These are phyloP conservation scores for Rhodinocichla rosea DNA, from an alignment of 2,113 vertebrate species.

Conservation along the genomic window DNA sequence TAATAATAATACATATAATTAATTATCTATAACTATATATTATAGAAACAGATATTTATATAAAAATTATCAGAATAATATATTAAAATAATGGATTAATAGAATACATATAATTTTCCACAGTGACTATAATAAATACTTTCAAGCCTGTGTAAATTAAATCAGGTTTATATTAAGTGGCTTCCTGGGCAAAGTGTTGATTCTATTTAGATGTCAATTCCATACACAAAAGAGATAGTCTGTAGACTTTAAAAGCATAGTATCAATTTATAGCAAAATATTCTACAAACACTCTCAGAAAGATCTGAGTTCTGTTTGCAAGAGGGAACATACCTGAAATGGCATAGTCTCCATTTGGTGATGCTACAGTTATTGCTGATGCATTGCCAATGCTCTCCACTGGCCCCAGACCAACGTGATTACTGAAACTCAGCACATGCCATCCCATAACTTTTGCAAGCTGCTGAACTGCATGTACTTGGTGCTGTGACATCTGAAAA, in stretches of 20 bases:
- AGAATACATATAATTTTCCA: background rate
- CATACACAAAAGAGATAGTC: background rate
- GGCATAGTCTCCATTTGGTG: slow-evolving; percentile 89
- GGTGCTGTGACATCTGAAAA: slow-evolving; percentile 96
- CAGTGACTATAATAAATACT: background rate
- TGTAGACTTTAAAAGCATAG: background rate
- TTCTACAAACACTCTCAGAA: background rate
- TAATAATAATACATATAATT: background rate
- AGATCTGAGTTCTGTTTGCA: background rate
- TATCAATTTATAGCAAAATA: background rate
- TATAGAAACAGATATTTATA: background rate
- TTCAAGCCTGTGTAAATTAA: background rate
- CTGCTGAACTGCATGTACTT: slow-evolving; percentile 96
- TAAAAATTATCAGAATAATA: background rate
- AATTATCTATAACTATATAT: too few relatives aligned
- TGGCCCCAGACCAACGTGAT: slow-evolving; percentile 89
- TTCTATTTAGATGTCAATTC: background rate
- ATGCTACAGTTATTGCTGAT: slow-evolving; percentile 91
- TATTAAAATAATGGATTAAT: too few relatives aligned
- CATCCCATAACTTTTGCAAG: slow-evolving; percentile 99
- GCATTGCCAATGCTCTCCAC: slow-evolving; percentile 97
- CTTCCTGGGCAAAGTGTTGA: background rate
- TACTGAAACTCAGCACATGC: slow-evolving; percentile 97
- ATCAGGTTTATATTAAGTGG: background rate
- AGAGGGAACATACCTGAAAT: slow-evolving; percentile 83